Evolutionary conservation across 2,113 vertebrate genomes (phyloP).

Genomic region (Ochotona princeps): DNA sequence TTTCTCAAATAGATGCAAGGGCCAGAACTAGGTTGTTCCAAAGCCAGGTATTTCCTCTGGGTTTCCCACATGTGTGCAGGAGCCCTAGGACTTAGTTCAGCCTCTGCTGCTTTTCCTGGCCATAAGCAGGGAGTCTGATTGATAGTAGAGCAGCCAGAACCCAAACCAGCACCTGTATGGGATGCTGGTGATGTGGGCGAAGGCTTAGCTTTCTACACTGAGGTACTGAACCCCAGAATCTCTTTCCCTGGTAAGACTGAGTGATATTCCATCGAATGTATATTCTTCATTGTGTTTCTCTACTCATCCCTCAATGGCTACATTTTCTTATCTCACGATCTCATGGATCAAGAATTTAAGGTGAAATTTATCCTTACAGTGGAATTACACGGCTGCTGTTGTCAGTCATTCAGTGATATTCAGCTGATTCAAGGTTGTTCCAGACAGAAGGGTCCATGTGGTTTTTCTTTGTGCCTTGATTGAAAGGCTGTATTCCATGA

Average conservation of each 20-base stretch:
- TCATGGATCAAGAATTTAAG: constrained; percentile 18
- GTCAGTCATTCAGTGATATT: neutral
- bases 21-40: no score
- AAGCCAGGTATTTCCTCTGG: no score
- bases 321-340: constrained; percentile 38
- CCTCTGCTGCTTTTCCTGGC: no score
- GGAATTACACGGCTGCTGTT: neutral
- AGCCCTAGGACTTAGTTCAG: no score
- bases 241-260: neutral
- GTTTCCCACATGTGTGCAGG: no score
- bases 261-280: neutral
- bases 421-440: neutral
- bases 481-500: no score
- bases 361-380: neutral
- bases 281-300: constrained; percentile 36
- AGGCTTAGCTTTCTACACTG: no score
- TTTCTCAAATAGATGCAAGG: no score
- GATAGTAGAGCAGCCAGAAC: no score
- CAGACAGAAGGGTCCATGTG: neutral
- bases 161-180: no score
- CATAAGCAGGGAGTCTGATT: no score
- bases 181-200: no score
- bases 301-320: neutral
- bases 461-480: neutral
- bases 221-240: neutral